phyloP scores from a whole-genome alignment of 2,888 invertebrate species.

The Stenotaenia linearis region DNA sequence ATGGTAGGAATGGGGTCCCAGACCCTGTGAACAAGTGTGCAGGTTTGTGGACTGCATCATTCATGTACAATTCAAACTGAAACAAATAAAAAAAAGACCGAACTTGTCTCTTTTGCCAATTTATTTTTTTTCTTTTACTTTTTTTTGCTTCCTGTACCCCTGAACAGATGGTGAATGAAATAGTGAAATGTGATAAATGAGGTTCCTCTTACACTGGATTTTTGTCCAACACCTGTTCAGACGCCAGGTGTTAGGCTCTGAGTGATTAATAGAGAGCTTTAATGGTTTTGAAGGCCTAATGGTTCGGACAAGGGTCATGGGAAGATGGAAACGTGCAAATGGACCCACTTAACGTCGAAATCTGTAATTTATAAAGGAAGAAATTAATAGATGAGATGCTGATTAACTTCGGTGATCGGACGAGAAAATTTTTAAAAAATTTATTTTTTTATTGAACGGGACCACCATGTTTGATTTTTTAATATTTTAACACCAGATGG shows the following conservation, averaged over 20 bases:
- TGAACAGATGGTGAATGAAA: conserved; percentile 1
- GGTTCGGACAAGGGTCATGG: background rate
- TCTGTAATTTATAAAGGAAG: no score
- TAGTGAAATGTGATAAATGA: background rate
- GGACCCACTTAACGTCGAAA: no score
- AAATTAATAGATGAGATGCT: no score
- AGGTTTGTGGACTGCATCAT: background rate
- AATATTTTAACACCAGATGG: no score
- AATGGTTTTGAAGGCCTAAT: background rate
- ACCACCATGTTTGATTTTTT: no score
- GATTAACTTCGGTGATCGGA: no score
- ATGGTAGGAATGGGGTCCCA: background rate
- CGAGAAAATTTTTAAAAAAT: no score
- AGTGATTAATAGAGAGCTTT: background rate
- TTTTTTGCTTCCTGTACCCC: background rate
- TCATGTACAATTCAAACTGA: background rate
- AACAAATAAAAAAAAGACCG: background rate
- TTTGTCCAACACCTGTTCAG: conserved; percentile 7
- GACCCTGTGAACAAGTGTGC: background rate
- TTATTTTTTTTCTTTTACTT: background rate
- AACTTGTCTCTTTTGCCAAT: background rate
- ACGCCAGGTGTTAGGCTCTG: background rate
- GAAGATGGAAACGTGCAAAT: background rate
- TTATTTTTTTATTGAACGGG: no score
- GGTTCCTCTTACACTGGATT: background rate